A percentile compares a stretch with the other conserved stretches of the same genome.
These are phyloP conservation scores for Musca vetustissima DNA, from an alignment of 1,140 invertebrate species.

Conservation along the genomic window DNA sequence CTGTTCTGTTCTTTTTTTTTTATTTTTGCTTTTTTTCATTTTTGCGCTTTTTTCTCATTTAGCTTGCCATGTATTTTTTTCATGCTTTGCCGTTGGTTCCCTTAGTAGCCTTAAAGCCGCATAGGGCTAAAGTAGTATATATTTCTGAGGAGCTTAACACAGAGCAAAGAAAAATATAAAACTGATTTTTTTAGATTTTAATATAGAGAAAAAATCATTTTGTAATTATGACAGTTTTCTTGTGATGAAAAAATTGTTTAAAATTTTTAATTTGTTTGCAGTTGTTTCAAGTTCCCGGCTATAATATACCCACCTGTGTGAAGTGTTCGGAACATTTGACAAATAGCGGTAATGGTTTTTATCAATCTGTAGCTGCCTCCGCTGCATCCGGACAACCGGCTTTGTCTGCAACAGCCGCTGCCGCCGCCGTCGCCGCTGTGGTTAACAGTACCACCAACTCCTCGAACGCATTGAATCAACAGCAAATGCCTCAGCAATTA, in stretches of 20 bases:
- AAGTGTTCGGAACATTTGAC: slow-evolving; percentile 55
- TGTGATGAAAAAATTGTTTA: background rate
- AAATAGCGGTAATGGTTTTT: slow-evolving; percentile 45
- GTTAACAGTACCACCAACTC: slow-evolving; percentile 12
- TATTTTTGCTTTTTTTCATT: background rate
- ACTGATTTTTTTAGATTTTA: background rate
- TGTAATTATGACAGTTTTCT: background rate
- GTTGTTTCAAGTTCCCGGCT: slow-evolving; percentile 55
- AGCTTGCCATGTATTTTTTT: slow-evolving; percentile 4
- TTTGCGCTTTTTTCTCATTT: slow-evolving; percentile 16
- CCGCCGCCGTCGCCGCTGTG: slow-evolving; percentile 26
- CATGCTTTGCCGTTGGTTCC: background rate
- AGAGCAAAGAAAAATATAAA: background rate
- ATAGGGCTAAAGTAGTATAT: slow-evolving; percentile 4
- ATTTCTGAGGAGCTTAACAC: background rate
- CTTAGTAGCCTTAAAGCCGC: slow-evolving; percentile 14
- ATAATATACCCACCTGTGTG: slow-evolving; percentile 55
- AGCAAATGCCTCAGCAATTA: slow-evolving; percentile 23
- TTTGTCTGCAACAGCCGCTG: slow-evolving; percentile 26
- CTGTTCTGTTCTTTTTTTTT: background rate
- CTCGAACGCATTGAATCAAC: slow-evolving; percentile 12
- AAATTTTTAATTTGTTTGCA: slow-evolving; percentile 31
- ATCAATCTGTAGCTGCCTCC: slow-evolving; percentile 42
- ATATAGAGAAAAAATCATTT: slow-evolving; percentile 3
- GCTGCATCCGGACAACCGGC: slow-evolving; percentile 25